These are phyloP conservation scores for Mellivora capensis DNA, from an alignment of 2,113 vertebrate species.

Conservation along the genomic window DNA sequence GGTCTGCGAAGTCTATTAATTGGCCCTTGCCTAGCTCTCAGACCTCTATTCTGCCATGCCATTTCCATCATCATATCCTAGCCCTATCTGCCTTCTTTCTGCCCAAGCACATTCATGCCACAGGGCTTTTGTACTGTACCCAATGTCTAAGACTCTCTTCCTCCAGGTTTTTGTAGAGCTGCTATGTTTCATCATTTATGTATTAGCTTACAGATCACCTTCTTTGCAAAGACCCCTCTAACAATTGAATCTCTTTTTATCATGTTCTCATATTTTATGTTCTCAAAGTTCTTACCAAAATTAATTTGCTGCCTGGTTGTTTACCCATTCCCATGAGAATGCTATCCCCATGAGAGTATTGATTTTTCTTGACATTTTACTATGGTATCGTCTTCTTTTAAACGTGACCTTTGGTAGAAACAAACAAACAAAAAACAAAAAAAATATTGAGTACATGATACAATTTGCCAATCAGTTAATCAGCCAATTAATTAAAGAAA, in stretches of 20 bases:
- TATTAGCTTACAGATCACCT: not conserved
- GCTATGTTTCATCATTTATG: not conserved
- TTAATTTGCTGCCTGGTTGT: not conserved
- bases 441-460: not conserved
- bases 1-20: not conserved
- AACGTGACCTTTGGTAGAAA: not conserved
- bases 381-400: not conserved
- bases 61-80: not conserved
- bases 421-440: not conserved
- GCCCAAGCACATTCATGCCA: not conserved
- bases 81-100: not conserved
- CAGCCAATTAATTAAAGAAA: not conserved
- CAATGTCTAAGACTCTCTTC: not conserved
- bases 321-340: not conserved
- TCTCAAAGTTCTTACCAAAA: not conserved
- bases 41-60: fast-evolving
- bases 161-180: not conserved
- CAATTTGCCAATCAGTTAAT: not conserved
- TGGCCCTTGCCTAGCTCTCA: not conserved
- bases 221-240: not conserved
- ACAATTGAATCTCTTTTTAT: not conserved
- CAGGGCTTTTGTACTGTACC: not conserved
- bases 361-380: not conserved
- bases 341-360: not conserved
- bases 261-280: not conserved